Conservation (phyloP, 2,888 invertebrate genomes). For the Mellilla xanthometata region DNA sequence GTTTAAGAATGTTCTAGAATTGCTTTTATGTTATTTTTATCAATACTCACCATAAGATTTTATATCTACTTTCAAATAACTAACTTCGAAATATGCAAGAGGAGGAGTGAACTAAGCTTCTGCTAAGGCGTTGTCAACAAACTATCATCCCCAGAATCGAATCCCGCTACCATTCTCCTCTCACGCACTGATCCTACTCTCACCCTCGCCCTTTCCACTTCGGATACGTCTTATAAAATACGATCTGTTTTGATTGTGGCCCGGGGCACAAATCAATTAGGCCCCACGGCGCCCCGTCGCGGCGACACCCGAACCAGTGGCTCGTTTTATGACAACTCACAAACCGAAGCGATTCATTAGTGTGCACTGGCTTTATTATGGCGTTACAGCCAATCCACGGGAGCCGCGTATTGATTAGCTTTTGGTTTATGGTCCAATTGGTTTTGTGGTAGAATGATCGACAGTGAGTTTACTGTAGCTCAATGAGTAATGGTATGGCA, state of each 20-base stretch:
- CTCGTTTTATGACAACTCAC: constrained; percentile 81
- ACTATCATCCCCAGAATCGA: constrained; percentile 54
- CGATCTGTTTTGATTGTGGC: constrained; percentile 84
- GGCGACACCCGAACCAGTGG: constrained; percentile 78
- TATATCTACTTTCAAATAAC: too few species aligned
- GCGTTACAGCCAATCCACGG: constrained; percentile 56
- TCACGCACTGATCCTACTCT: constrained; percentile 25
- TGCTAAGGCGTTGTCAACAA: too few species aligned
- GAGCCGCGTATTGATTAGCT: constrained; percentile 48
- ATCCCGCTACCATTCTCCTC: constrained; percentile 31
- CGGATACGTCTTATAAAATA: constrained; percentile 79
- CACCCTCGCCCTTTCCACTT: constrained; percentile 64
- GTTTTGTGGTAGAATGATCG: not conserved
- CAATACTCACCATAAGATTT: too few species aligned
- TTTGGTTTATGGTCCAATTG: constrained; percentile 20
- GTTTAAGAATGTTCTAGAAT: too few species aligned
- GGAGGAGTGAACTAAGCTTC: too few species aligned
- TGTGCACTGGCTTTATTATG: constrained; percentile 77
- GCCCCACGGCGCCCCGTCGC: constrained; percentile 63
- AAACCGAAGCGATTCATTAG: constrained; percentile 76
- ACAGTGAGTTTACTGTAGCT: too few species aligned
- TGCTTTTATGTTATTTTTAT: too few species aligned
- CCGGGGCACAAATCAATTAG: constrained; percentile 83
- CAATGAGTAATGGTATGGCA: too few species aligned
- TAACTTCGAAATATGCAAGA: too few species aligned